phyloP scores from a whole-genome alignment of 2,797 vertebrate species.

The Coccyzus lansbergi region DNA sequence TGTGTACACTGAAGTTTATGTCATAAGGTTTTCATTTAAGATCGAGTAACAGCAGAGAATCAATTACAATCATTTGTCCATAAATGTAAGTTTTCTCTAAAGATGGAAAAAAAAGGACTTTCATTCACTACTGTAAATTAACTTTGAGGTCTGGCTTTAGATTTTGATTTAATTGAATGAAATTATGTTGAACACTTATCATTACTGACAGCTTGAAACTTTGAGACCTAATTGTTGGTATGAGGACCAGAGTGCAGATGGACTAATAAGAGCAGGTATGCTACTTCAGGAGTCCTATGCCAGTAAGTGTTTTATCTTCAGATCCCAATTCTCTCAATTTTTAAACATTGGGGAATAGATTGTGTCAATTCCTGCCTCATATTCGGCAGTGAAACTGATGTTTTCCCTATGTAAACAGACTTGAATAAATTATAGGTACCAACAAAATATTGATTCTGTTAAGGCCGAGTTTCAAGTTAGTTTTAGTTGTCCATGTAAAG shows the following conservation, averaged over 20 bases:
- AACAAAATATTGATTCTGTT: constrained; percentile 35
- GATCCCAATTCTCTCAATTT: neutral
- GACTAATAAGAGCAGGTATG: neutral
- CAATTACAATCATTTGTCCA: neutral
- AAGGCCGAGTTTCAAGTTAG: neutral
- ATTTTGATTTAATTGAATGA: neutral
- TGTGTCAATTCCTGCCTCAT: neutral
- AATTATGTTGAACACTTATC: neutral
- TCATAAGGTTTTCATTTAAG: neutral
- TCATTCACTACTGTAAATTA: neutral
- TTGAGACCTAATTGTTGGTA: neutral
- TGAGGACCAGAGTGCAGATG: neutral
- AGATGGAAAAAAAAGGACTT: neutral
- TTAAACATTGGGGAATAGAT: neutral
- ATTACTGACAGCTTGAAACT: neutral
- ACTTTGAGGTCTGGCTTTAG: neutral
- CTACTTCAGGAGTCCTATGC: neutral
- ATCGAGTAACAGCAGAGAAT: neutral
- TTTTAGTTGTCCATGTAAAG: neutral
- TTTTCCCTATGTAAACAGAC: neutral
- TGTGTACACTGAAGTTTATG: neutral
- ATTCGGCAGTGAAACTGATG: neutral
- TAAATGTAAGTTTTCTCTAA: neutral
- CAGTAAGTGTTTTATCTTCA: neutral
- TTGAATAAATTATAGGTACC: constrained; percentile 1